Base-by-base conservation (phyloP, 2,888 invertebrate species). In the Criorhina ranunculi region DNA sequence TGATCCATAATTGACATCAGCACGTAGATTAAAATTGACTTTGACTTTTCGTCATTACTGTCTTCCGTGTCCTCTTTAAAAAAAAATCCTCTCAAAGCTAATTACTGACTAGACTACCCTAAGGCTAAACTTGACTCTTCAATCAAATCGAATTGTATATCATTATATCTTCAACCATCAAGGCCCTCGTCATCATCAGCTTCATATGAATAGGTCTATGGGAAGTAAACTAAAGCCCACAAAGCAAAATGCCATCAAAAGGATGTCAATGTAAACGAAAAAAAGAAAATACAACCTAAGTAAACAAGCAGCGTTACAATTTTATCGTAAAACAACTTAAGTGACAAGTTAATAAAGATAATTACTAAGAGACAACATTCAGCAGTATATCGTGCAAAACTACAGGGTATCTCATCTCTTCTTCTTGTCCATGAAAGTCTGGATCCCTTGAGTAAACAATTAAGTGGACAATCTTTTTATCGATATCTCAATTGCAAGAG, bases 341-440 rank as follows among this genome's bases (percentile, higher is more conserved):
- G 60, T 53, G 69, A 69, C 55, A 78, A 31, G 53, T 62, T 78
- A 70, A 70, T 78, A 69, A 37, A 62, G 37, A 40, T 69, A 70
- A 62, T 69, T 69, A 62, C 53, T 9, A 17, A 42, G 29, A 35
- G 51, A 67, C 51, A 64, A 62, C 60, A 70, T 46, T 24, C 46
- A 44, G 12, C 12, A 24, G 19, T 12, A 40, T n/a, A 31, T 62
- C 44, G 15, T 42, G 31, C 6, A 8, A 49, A 49, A 19, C 46
- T 33, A 35, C 33, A 24, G 46, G 64, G n/a, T 42, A 40, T 24
- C 31, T 11, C 6, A 24, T 24, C 24, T 24, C 24, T 15, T 33
- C 19, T 19, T 4, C 29, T 15, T 60, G 60, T 31, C 44, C 59
- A 59, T 59, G 59, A 40, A 59, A 59, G 40, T 59, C 55, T 31